Conservation (phyloP, 2,113 vertebrate genomes). For the Prochilodus magdalenae region DNA sequence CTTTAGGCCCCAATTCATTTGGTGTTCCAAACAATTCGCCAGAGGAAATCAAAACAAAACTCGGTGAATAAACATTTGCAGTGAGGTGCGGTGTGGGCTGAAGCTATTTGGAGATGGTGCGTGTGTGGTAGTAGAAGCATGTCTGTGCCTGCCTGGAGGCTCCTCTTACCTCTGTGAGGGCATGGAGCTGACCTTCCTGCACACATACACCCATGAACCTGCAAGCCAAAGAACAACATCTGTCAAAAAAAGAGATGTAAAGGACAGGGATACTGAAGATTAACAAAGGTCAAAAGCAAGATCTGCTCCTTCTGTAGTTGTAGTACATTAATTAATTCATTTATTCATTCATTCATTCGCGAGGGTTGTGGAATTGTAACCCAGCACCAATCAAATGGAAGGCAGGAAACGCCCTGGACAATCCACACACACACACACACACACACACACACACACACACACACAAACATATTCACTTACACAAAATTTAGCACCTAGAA, state of each 20-base stretch:
- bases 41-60: neutral
- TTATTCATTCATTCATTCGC: no score
- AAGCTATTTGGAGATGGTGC: neutral
- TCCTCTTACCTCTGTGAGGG: slow-evolving; percentile 94
- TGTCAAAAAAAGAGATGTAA: neutral
- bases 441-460: no score
- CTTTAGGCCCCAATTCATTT: neutral
- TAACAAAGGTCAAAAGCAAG: neutral
- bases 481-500: no score
- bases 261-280: neutral
- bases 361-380: no score
- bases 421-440: no score
- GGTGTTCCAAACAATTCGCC: neutral
- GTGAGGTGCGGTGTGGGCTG: neutral
- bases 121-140: neutral
- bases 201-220: slow-evolving; percentile 99
- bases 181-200: slow-evolving; percentile 96
- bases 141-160: slow-evolving; percentile 28
- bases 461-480: no score
- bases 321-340: no score
- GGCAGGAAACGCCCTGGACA: no score
- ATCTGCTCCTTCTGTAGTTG: no score
- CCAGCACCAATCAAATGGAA: no score
- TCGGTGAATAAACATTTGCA: slow-evolving; percentile 3
- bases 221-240: slow-evolving; percentile 50